A percentile compares a stretch with the other conserved stretches of the same genome.
phyloP scores from a whole-genome alignment of 2,888 invertebrate genomes.

The Spodoptera exigua region DNA sequence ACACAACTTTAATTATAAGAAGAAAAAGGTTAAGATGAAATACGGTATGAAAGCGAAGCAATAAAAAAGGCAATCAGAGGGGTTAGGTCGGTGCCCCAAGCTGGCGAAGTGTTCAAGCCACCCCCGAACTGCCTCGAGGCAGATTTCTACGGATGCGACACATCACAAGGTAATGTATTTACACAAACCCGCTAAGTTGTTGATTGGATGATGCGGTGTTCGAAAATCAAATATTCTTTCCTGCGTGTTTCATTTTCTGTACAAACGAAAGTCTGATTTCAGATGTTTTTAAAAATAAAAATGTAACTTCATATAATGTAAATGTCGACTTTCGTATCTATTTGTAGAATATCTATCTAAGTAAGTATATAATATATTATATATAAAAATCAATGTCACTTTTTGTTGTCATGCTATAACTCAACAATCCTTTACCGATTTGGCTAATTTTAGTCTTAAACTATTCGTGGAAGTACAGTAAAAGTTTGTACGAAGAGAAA shows the following conservation, averaged over 20 bases:
- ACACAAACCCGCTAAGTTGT: conserved; percentile 63
- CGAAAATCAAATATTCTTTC: conserved; percentile 57
- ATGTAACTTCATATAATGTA: neutral
- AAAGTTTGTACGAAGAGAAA: no score
- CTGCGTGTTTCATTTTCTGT: conserved; percentile 35
- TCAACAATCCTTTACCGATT: no score
- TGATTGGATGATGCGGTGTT: conserved; percentile 70
- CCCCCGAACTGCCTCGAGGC: conserved; percentile 50
- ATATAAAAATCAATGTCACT: no score
- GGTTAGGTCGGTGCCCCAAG: conserved; percentile 51
- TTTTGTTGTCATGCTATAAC: no score
- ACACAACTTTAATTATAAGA: conserved; percentile 50
- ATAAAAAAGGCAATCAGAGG: conserved; percentile 76
- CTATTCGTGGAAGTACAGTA: no score
- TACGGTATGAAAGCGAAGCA: conserved; percentile 64
- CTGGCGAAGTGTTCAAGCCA: conserved; percentile 26
- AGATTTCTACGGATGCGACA: conserved; percentile 65
- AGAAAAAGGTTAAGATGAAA: conserved; percentile 58
- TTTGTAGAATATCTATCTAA: no score
- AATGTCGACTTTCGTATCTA: no score
- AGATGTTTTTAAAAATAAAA: conserved; percentile 13
- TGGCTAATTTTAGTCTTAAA: no score
- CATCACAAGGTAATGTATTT: conserved; percentile 70
- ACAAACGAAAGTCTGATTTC: conserved; percentile 20
- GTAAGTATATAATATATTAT: no score